phyloP scores from a whole-genome alignment of 2,113 vertebrate genomes.

The Pica pica region DNA sequence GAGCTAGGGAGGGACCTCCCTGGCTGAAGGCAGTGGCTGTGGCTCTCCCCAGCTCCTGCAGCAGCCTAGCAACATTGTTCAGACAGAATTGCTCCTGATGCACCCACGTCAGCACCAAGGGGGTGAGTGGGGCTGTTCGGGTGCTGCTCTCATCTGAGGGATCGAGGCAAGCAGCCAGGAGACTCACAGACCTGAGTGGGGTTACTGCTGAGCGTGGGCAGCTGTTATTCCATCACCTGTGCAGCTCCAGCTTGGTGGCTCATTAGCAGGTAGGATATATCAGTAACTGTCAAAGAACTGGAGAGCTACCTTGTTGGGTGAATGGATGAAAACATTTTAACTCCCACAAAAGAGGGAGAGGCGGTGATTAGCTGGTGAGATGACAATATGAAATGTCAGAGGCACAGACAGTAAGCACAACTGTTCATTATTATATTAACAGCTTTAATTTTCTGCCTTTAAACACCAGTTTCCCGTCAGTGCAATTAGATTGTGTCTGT shows the following conservation, averaged over 20 bases:
- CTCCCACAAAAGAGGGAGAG: conserved; percentile 52
- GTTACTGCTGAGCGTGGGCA: rapidly evolving
- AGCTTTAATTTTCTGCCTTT: conserved; percentile 69
- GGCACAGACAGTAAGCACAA: conserved; percentile 62
- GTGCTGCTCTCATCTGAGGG: background rate
- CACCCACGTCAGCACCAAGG: rapidly evolving
- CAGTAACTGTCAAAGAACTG: conserved; percentile 40
- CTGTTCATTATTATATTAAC: conserved; percentile 70
- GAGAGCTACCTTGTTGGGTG: conserved; percentile 43
- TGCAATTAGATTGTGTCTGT: conserved; percentile 48
- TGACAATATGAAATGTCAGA: conserved; percentile 66
- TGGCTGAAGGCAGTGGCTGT: background rate
- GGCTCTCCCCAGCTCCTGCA: background rate
- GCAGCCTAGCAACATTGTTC: rapidly evolving
- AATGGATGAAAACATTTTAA: conserved; percentile 59
- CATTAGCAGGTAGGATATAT: conserved; percentile 55
- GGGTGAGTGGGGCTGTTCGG: rapidly evolving
- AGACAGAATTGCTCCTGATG: background rate
- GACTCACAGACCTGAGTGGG: background rate
- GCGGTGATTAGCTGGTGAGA: conserved; percentile 56
- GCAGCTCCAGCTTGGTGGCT: background rate
- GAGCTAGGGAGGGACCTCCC: background rate
- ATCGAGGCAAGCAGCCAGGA: rapidly evolving
- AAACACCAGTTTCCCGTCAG: conserved; percentile 61
- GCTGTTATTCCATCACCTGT: conserved; percentile 1